Percentiles rank a stretch among this genome's conserved stretches.
Evolutionary conservation across 2,888 invertebrate species (phyloP).

Genomic region (Drosophila atripex): DNA sequence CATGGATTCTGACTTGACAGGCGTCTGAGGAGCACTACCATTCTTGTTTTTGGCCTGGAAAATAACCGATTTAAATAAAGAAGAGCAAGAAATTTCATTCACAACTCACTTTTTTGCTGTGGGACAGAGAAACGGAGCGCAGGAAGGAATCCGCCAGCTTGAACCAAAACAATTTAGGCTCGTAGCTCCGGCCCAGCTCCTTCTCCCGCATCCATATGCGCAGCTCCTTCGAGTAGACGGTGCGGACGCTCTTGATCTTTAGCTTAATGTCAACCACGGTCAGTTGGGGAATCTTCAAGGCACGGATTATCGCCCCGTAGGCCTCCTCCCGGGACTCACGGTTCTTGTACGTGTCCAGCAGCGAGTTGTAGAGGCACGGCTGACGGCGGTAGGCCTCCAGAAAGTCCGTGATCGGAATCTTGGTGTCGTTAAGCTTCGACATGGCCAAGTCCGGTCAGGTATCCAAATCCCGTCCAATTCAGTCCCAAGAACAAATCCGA

Average conservation of each 20-base stretch:
- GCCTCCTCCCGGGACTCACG: conserved; percentile 75
- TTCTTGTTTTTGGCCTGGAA: conserved; percentile 14
- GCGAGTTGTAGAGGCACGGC: conserved; percentile 80
- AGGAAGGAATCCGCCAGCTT: conserved; percentile 76
- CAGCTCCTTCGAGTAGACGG: conserved; percentile 81
- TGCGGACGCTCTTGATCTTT: conserved; percentile 83
- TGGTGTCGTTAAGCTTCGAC: conserved; percentile 74
- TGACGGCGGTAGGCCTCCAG: conserved; percentile 79
- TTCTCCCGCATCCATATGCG: conserved; percentile 71
- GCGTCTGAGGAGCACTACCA: neutral
- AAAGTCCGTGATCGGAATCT: conserved; percentile 77
- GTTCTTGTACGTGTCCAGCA: conserved; percentile 78
- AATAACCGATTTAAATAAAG: neutral
- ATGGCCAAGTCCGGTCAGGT: conserved; percentile 43
- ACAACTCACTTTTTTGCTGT: conserved; percentile 59
- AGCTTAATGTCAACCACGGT: conserved; percentile 79
- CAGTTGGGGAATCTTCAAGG: conserved; percentile 75
- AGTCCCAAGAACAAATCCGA: neutral
- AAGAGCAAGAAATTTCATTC: neutral
- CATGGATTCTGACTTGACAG: conserved; percentile 10
- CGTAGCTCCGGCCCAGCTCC: conserved; percentile 63
- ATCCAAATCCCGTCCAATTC: conserved; percentile 2
- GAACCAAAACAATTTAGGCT: conserved; percentile 80
- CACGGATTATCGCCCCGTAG: conserved; percentile 72
- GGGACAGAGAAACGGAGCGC: conserved; percentile 70